Evolutionary conservation across 2,888 invertebrate genomes (phyloP), one percentile per base, ranked within the genome.

Genomic region (Drymonia ruficornis): DNA sequence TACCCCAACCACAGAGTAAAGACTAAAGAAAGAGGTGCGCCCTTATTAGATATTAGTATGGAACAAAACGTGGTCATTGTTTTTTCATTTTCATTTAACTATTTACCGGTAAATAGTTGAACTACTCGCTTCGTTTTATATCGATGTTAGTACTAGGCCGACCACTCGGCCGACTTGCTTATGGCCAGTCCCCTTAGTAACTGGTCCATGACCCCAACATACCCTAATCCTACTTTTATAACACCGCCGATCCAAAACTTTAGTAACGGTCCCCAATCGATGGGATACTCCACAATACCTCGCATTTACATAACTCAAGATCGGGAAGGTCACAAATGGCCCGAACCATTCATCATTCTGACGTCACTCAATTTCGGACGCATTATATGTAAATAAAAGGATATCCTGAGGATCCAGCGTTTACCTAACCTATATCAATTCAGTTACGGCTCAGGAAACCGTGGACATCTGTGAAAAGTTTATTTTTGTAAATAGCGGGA

Each of bases 281-380:
- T 59, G 57, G 50, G 65, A 65, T 72, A 75, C 65, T 70, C 67
- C 61, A 52, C 63, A 68, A 71, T 72, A 70, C 65, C 70, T 67
- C 48, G 59, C 75, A 79, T 79, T 79, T 78, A 78, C 77, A 77
- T 79, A 78, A 73, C 63, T 70, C 50, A 62, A 73, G 76, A 66
- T 71, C 59, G 66, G 62, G 52, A 71, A 73, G 79, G 77, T 75
- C 74, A 70, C 78, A 70, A 75, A 77, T 74, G 75, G 72, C 66
- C 56, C 47, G 55, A 38, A 63, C 67, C 73, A 76, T 79, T 77
- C 76, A 74, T 79, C 79, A 79, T 77, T 74, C 70, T 59, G 70
- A 74, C 77, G 74, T 77, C 77, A 78, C 71, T 79, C 77, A 75
- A 77, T 78, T 79, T 78, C 71, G 72, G 67, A 72, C 70, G 65